Percentiles rank a stretch among this genome's conserved stretches.
phyloP scores from a whole-genome alignment of 2,888 invertebrate genomes.

The Pterobdella sp. region DNA sequence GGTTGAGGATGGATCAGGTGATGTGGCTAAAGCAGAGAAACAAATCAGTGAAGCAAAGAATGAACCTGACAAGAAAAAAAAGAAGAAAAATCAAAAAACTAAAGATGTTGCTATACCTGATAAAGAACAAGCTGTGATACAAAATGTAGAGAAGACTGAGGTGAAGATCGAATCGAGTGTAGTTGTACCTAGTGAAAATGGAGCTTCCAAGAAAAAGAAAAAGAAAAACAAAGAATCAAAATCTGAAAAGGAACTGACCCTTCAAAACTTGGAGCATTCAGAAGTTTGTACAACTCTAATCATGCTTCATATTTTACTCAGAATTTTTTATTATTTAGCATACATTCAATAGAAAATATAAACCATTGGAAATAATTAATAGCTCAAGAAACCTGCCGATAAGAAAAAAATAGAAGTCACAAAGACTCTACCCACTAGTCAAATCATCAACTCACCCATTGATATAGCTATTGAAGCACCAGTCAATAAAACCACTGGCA shows the following conservation, averaged over 20 bases:
- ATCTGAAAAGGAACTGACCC: too few relatives aligned
- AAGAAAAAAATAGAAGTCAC: neutral
- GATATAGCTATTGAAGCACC: neutral
- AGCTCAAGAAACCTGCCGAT: neutral
- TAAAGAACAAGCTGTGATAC: neutral
- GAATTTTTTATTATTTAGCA: too few relatives aligned
- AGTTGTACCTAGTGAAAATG: too few relatives aligned
- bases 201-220: neutral
- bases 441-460: neutral
- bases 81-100: neutral
- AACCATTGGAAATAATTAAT: neutral
- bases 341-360: neutral
- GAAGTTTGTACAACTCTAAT: too few relatives aligned
- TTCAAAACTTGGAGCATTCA: too few relatives aligned
- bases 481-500: neutral
- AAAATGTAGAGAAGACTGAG: too few relatives aligned
- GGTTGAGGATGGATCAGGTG: conserved; percentile 2
- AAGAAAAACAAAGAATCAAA: neutral
- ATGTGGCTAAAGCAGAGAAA: neutral
- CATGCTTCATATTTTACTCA: too few relatives aligned
- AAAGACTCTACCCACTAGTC: neutral
- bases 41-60: neutral
- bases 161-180: too few relatives aligned
- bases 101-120: neutral
- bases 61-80: neutral